Evolutionary conservation across 2,797 vertebrate species (phyloP).

Genomic region (Gymnopithys bicolor): DNA sequence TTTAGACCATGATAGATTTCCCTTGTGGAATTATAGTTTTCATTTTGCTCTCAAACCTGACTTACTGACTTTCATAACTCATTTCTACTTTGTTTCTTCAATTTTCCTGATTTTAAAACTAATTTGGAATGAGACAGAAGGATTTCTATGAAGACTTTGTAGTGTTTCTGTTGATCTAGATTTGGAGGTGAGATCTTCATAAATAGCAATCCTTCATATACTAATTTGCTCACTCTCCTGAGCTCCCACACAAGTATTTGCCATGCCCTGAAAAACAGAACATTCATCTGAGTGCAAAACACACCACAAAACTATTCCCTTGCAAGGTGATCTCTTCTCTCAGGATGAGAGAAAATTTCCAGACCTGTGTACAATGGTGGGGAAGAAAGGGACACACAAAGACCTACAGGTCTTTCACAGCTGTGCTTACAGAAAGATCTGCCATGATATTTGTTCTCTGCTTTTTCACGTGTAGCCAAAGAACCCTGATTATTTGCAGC

Average conservation of each 20-base stretch:
- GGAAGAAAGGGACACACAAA: neutral
- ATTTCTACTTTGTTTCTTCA: neutral
- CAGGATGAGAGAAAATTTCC: neutral
- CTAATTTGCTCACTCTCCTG: neutral
- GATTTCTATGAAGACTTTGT: rapidly evolving
- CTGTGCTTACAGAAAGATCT: neutral
- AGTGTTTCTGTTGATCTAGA: neutral
- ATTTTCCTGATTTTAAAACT: neutral
- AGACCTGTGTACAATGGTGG: rapidly evolving
- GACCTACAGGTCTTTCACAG: neutral
- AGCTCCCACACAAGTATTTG: neutral
- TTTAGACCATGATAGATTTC: neutral
- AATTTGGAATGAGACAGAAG: neutral
- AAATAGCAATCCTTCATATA: neutral
- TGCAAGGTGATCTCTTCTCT: neutral
- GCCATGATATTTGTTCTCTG: neutral
- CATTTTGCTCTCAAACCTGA: neutral
- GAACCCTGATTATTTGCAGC: neutral
- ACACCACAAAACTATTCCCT: neutral
- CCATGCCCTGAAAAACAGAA: neutral
- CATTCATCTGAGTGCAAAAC: neutral
- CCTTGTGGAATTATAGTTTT: neutral
- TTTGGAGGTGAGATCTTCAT: neutral
- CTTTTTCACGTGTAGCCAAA: rapidly evolving
- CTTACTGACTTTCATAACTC: rapidly evolving